Evolutionary conservation across 2,113 vertebrate species (phyloP).

Genomic region (Mesocricetus auratus): DNA sequence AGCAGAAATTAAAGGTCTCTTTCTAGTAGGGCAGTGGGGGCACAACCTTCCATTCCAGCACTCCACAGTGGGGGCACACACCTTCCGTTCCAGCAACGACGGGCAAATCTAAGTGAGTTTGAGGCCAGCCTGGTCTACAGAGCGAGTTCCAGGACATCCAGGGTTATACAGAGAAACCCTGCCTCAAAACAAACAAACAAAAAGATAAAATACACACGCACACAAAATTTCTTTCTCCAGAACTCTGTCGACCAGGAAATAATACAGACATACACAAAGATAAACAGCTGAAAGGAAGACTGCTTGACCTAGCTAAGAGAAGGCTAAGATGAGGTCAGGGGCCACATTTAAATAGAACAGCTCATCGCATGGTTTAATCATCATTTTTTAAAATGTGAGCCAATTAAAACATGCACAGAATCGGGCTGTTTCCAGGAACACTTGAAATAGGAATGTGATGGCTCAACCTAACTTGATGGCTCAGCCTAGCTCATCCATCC

Average conservation of each 20-base stretch:
- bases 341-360: neutral
- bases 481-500: neutral
- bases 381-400: conserved; percentile 31
- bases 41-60: neutral
- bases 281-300: neutral
- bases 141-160: neutral
- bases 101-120: neutral
- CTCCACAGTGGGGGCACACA: too few species aligned
- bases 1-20: conserved; percentile 45
- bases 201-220: neutral
- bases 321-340: neutral
- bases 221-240: neutral
- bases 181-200: neutral
- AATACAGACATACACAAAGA: neutral
- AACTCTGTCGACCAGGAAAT: neutral
- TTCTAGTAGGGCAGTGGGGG: neutral
- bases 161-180: neutral
- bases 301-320: neutral
- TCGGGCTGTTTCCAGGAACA: conserved; percentile 53
- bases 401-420: conserved; percentile 52
- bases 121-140: neutral
- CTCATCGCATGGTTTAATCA: conserved; percentile 17
- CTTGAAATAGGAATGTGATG: conserved; percentile 43
- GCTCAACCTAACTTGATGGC: neutral
- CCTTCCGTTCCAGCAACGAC: too few species aligned